Base-by-base conservation (phyloP, 2,888 invertebrate species). In the Calliphora vomitoria region DNA sequence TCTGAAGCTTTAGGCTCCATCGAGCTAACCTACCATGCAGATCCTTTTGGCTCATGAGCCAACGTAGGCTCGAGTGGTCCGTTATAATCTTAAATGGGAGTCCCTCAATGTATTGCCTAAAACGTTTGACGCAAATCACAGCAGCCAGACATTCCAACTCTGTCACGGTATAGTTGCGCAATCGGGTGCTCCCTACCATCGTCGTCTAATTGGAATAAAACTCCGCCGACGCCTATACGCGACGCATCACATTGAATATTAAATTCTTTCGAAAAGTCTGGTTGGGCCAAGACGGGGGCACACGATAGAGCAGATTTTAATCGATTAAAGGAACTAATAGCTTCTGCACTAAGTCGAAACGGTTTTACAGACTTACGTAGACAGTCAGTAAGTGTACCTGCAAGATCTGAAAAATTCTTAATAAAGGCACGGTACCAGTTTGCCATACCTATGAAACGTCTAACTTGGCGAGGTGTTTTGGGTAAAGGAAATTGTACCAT, bases 401-500 rank as follows among this genome's bases (percentile, higher is more conserved):
- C 38, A 15, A 84, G 25, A 69, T 58, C 80, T 11, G 58, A 18
- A 50, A 80, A 64, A 53, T 66, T 78, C 25, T 55, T 66, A 41
- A 78, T 58, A 53, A 78, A 68, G 10, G 68, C 35, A 18, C 69
- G 55, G 35, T 79, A 35, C 35, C 35, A 35, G 6, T 35, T 35
- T 35, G 35, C 35, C 35, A 35, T 35, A 6, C 35, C 35, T 13
- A 78, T 41, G 35, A 84, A 84, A 20, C 78, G 62, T 20, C 84
- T 60, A 41, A 71, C 53, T 13, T 60, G 38, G 25, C 66, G 62
- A 15, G 78, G 64, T 6, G 66, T 75, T 69, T 44, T 78, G 20
- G 79, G 72, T 13, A 64, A 13, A 18, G 83, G 72, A 66, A 80
- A 83, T 35, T 80, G 55, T 15, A 50, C 38, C 18, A 83, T 82